Conservation (phyloP, 2,888 invertebrate species). For the Drosophila testacea region DNA sequence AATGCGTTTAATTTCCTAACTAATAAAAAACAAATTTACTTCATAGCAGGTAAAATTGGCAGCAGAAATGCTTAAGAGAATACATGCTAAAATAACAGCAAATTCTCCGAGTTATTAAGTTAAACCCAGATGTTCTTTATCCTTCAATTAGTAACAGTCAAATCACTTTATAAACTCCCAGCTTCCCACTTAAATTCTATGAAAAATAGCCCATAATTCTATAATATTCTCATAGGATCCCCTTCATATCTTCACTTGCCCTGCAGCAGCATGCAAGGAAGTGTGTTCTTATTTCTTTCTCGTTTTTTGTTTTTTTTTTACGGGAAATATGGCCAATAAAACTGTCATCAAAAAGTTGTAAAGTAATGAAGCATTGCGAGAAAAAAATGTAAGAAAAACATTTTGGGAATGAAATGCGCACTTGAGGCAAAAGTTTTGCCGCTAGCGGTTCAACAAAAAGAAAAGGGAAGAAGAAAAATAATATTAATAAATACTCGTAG, state of each 20-base stretch:
- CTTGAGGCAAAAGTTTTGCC: slow-evolving; percentile 61
- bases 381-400: slow-evolving; percentile 39
- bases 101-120: slow-evolving; percentile 8
- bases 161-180: slow-evolving; percentile 24
- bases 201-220: slow-evolving; percentile 54
- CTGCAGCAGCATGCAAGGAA: slow-evolving; percentile 38
- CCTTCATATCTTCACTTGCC: background rate
- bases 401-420: slow-evolving; percentile 42
- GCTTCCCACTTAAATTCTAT: slow-evolving; percentile 49
- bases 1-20: too few relatives aligned
- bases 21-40: too few relatives aligned
- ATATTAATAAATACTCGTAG: slow-evolving; percentile 59
- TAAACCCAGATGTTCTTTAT: slow-evolving; percentile 26
- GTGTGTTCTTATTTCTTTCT: slow-evolving; percentile 31
- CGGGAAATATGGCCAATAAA: slow-evolving; percentile 71
- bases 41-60: too few relatives aligned
- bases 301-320: slow-evolving; percentile 5
- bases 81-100: slow-evolving; percentile 1
- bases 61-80: too few relatives aligned
- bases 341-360: slow-evolving; percentile 79
- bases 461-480: slow-evolving; percentile 22
- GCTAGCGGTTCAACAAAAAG: slow-evolving; percentile 36
- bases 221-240: slow-evolving; percentile 35
- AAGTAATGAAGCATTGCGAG: slow-evolving; percentile 75
- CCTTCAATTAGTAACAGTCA: slow-evolving; percentile 34